Evolutionary conservation across 2,888 invertebrate species (phyloP).

Genomic region (Caenorhabditis zanzibari): DNA sequence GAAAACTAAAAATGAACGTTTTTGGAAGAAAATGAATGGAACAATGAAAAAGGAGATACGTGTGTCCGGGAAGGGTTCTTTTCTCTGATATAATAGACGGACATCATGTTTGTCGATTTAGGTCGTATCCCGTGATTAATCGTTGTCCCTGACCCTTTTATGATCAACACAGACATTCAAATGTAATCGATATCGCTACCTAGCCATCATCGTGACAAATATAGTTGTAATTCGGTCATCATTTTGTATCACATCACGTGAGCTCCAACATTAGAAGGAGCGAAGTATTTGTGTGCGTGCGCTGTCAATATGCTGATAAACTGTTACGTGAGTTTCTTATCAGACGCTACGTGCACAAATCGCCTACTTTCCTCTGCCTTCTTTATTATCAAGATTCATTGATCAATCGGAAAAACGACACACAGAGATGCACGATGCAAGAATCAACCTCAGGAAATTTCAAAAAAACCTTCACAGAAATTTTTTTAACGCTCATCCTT

Average conservation of each 20-base stretch:
- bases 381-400: neutral
- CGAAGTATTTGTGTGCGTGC: slow-evolving; percentile 38
- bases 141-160: slow-evolving; percentile 48
- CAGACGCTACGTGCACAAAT: slow-evolving; percentile 40
- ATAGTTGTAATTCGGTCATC: slow-evolving; percentile 1
- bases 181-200: slow-evolving; percentile 8
- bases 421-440: neutral
- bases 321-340: slow-evolving; percentile 47
- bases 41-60: slow-evolving; percentile 2
- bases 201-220: neutral
- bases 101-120: slow-evolving; percentile 22
- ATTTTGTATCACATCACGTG: slow-evolving; percentile 36
- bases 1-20: slow-evolving; percentile 8
- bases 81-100: neutral
- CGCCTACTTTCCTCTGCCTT: slow-evolving; percentile 12
- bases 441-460: too few species aligned
- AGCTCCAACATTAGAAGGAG: slow-evolving; percentile 24
- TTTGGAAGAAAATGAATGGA: neutral
- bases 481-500: too few species aligned
- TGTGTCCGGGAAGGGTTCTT: neutral
- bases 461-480: too few species aligned
- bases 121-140: slow-evolving; percentile 49
- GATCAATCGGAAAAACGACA: neutral
- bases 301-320: slow-evolving; percentile 24
- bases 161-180: slow-evolving; percentile 6